These are phyloP conservation scores for Melanotaenia boesemani DNA, from an alignment of 2,797 vertebrate species.

Conservation along the genomic window DNA sequence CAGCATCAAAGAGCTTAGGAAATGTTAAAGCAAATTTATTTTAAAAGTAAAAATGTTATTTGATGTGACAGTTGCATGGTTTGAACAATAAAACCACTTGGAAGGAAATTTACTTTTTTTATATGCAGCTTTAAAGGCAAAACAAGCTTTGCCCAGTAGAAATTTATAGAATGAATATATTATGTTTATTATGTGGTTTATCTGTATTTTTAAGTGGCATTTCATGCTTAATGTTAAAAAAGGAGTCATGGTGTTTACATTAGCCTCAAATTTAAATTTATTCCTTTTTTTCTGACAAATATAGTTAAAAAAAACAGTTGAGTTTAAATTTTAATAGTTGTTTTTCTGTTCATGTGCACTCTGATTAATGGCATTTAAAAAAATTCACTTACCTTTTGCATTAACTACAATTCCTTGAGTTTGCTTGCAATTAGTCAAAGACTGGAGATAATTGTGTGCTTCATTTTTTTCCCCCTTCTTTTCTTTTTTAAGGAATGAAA, in stretches of 20 bases:
- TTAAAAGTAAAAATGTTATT: background rate
- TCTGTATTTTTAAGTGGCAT: too few species aligned
- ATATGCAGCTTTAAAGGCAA: too few species aligned
- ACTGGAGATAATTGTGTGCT: background rate
- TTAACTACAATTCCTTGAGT: background rate
- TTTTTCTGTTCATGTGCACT: background rate
- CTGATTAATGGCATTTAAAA: background rate
- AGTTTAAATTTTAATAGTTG: background rate
- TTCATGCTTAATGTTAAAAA: too few species aligned
- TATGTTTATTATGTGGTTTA: too few species aligned
- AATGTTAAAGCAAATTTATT: background rate
- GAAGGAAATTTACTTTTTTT: background rate
- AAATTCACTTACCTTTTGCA: constrained; percentile 6
- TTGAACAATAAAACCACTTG: background rate
- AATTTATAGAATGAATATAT: too few species aligned
- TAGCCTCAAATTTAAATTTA: too few species aligned
- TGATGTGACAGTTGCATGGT: background rate
- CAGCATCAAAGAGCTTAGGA: background rate
- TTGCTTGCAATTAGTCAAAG: constrained; percentile 15
- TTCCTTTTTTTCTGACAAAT: background rate
- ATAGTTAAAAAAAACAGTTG: background rate
- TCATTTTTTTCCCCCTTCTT: too few species aligned
- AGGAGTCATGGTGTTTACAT: too few species aligned
- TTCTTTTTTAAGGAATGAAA: constrained; percentile 18
- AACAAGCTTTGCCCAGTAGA: too few species aligned